phyloP scores from a whole-genome alignment of 2,113 vertebrate species.

The Opisthocomus hoazin region DNA sequence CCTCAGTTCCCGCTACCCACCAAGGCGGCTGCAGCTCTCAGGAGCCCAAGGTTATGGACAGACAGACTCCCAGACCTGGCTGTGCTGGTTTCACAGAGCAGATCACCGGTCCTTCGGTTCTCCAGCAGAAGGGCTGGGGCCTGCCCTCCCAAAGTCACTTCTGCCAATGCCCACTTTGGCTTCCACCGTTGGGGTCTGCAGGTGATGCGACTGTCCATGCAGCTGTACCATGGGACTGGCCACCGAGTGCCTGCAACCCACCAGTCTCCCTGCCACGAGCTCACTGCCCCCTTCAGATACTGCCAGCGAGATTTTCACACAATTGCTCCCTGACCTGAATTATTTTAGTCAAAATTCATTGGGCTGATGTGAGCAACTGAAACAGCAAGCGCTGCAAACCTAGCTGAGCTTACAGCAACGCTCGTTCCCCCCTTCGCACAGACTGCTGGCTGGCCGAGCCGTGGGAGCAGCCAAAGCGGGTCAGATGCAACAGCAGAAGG shows the following conservation, averaged over 20 bases:
- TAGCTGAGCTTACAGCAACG: accelerated
- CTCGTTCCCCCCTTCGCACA: neutral
- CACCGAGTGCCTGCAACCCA: neutral
- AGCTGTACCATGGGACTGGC: accelerated
- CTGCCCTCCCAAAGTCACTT: neutral
- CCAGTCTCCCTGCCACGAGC: neutral
- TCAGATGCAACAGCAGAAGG: neutral
- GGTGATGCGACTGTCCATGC: accelerated
- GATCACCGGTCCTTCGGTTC: neutral
- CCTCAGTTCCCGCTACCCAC: neutral
- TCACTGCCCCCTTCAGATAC: neutral
- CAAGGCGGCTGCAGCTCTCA: neutral
- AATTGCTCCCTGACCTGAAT: neutral
- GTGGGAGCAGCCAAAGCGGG: neutral
- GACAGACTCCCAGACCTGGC: neutral
- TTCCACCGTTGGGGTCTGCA: neutral
- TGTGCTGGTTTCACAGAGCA: neutral
- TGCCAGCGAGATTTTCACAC: neutral
- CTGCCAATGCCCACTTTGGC: neutral
- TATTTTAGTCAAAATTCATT: neutral
- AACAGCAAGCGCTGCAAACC: neutral
- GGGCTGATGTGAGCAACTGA: neutral
- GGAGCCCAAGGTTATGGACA: neutral
- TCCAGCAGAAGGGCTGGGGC: neutral
- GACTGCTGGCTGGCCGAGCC: neutral